Evolutionary conservation across 1,140 invertebrate genomes (phyloP).

Genomic region (Caerostris darwini): DNA sequence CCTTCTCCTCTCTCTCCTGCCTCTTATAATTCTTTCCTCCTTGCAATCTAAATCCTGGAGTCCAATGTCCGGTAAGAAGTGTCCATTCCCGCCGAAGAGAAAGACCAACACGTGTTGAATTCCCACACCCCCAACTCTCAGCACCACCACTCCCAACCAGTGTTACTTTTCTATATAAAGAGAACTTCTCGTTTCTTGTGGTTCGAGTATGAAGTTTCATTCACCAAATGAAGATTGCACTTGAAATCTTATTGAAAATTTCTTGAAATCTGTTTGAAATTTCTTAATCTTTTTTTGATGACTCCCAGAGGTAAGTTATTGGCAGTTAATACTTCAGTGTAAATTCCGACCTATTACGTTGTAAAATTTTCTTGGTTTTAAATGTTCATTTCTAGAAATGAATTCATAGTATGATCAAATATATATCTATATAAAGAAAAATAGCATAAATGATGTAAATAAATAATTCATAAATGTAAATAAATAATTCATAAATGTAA

Average conservation of each 20-base stretch:
- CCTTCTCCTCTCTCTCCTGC: not conserved
- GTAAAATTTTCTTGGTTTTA: no score
- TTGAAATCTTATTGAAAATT: no score
- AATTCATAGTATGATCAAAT: no score
- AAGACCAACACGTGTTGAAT: conserved; percentile 35
- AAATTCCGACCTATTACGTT: no score
- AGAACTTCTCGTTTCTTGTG: not conserved
- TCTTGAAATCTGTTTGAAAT: not conserved
- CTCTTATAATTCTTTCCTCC: conserved; percentile 9
- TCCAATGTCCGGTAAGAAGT: conserved; percentile 26
- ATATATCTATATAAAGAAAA: no score
- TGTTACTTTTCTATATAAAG: conserved; percentile 39
- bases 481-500: no score
- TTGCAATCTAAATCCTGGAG: conserved; percentile 26
- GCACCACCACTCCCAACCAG: not conserved
- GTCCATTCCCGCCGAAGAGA: conserved; percentile 19
- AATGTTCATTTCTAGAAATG: no score
- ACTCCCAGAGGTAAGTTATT: conserved; percentile 20
- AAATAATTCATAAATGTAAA: no score
- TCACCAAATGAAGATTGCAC: not conserved
- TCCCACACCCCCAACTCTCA: not conserved
- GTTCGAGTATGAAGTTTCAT: conserved; percentile 6
- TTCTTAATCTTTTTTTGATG: not conserved
- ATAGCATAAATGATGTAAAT: no score
- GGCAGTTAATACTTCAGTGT: no score